phyloP scores from a whole-genome alignment of 2,888 invertebrate species.

The Synanthedon andrenaeformis region DNA sequence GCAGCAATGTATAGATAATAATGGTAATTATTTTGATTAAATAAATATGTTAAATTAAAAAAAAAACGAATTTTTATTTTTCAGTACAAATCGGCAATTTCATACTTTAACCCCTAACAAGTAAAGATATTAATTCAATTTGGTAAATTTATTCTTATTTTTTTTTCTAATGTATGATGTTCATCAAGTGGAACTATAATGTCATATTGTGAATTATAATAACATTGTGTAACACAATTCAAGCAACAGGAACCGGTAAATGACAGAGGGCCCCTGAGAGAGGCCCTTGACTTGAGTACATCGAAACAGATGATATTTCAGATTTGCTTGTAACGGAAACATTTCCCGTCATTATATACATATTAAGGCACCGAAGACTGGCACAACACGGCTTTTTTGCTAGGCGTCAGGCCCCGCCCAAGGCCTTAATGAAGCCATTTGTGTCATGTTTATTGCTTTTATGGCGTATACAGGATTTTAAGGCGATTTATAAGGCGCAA shows the following conservation, averaged over 20 bases:
- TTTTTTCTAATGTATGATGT: too few relatives aligned
- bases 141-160: too few relatives aligned
- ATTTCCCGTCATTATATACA: slow-evolving; percentile 58
- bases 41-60: too few relatives aligned
- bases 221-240: not conserved
- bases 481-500: slow-evolving; percentile 59
- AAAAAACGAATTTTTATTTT: too few relatives aligned
- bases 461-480: slow-evolving; percentile 59
- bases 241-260: slow-evolving; percentile 11
- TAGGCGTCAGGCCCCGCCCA: slow-evolving; percentile 49
- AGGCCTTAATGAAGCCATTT: slow-evolving; percentile 64
- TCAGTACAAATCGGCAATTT: too few relatives aligned
- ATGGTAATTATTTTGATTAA: too few relatives aligned
- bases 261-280: slow-evolving; percentile 3
- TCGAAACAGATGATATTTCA: slow-evolving; percentile 37
- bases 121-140: too few relatives aligned
- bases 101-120: too few relatives aligned
- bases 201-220: too few relatives aligned
- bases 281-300: slow-evolving; percentile 29
- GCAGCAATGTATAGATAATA: too few relatives aligned
- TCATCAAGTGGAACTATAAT: too few relatives aligned
- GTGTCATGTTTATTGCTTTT: slow-evolving; percentile 66
- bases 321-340: slow-evolving; percentile 57
- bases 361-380: slow-evolving; percentile 42
- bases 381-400: slow-evolving; percentile 55